Evolutionary conservation across 2,888 invertebrate species (phyloP).

Genomic region (Leptopilina myrica): DNA sequence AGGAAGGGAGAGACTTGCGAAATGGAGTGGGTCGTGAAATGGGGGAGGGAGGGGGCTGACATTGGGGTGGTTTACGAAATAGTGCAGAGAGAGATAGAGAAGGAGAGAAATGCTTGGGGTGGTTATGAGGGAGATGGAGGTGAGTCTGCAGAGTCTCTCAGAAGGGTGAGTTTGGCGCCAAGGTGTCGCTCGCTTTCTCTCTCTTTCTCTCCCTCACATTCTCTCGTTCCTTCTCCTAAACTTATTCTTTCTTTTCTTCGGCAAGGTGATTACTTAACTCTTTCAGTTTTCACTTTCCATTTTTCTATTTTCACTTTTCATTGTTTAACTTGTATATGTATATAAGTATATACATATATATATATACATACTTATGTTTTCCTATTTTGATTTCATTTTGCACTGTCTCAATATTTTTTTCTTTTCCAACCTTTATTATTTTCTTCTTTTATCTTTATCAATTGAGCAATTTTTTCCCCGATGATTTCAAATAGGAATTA

Average conservation of each 20-base stretch:
- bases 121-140: constrained; percentile 62
- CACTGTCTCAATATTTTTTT: neutral
- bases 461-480: no score
- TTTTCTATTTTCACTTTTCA: constrained; percentile 43
- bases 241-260: constrained; percentile 29
- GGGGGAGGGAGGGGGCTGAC: constrained; percentile 59
- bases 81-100: constrained; percentile 40
- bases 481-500: no score
- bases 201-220: constrained; percentile 52
- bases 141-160: constrained; percentile 74
- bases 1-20: constrained; percentile 55
- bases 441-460: no score
- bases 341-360: neutral
- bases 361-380: constrained; percentile 23
- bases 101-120: constrained; percentile 7
- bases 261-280: constrained; percentile 20
- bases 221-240: constrained; percentile 41
- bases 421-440: no score
- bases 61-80: constrained; percentile 66
- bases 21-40: constrained; percentile 65
- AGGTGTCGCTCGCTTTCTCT: constrained; percentile 74
- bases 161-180: constrained; percentile 76
- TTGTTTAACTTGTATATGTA: constrained; percentile 11
- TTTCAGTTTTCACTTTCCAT: constrained; percentile 42
- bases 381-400: neutral